These are phyloP conservation scores for Pygocentrus nattereri DNA, from an alignment of 2,797 vertebrate genomes.

Conservation along the genomic window DNA sequence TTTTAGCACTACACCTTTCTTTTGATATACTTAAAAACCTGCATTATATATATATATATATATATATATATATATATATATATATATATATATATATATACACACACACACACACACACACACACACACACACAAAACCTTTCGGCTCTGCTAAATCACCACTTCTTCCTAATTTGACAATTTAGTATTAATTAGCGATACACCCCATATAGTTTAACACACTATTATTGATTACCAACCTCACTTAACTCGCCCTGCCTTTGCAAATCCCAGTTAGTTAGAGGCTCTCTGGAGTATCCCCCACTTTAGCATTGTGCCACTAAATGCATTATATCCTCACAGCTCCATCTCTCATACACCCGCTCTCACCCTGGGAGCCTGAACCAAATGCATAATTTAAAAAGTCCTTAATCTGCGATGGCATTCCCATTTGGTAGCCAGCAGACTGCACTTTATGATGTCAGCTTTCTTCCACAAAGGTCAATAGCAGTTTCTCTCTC, in stretches of 20 bases:
- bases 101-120: not conserved
- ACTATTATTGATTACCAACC: constrained; percentile 64
- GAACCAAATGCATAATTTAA: constrained; percentile 80
- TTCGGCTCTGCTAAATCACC: constrained; percentile 55
- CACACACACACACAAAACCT: constrained; percentile 28
- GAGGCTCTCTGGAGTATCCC: constrained; percentile 60
- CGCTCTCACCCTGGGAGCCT: constrained; percentile 71
- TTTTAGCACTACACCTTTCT: constrained; percentile 26
- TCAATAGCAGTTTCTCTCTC: constrained; percentile 71
- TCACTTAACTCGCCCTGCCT: constrained; percentile 60
- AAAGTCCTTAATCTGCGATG: constrained; percentile 80
- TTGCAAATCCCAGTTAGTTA: constrained; percentile 62
- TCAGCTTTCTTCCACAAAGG: constrained; percentile 79
- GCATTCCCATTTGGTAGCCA: constrained; percentile 79
- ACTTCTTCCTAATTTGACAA: constrained; percentile 58
- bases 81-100: too few species aligned
- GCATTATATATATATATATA: too few species aligned
- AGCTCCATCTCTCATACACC: constrained; percentile 65
- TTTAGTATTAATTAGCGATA: constrained; percentile 60
- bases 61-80: too few species aligned
- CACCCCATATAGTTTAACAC: constrained; percentile 55
- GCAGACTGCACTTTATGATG: constrained; percentile 81
- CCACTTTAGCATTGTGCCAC: constrained; percentile 61
- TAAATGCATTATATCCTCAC: constrained; percentile 68
- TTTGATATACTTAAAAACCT: constrained; percentile 39